Base-by-base conservation (phyloP, 2,888 invertebrate genomes). In the Drosophila atroscutellata region DNA sequence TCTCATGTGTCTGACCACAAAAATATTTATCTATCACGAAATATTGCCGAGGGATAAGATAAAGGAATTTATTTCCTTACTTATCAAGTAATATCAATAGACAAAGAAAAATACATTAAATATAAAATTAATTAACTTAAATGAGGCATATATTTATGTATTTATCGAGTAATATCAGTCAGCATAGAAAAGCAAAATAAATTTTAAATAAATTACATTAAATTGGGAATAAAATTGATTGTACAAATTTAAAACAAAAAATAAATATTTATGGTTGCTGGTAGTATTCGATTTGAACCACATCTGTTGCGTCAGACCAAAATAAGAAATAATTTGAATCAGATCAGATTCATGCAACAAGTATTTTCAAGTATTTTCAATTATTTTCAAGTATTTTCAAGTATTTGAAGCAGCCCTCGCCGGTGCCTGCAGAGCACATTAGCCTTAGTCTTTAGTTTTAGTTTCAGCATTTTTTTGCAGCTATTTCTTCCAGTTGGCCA, bases 401-500 rank as follows among this genome's bases (percentile, higher is more conserved):
- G 2, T 45, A 8, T 24, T 45, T 0, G 1, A 59, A 9, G 5
- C 80, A 24, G 0, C 72, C 67, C 71, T 72, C 83, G 70, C 24
- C 58, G 54, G 37, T 18, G 61, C 56, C 37, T 52, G 59, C 39
- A 66, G 63, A 86, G 86, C 76, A 66, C 84, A 79, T 85, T 81
- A 79, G 76, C 67, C 60, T 68, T 71, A 80, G 76, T 66, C 77
- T 73, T 78, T 75, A 81, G 77, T 80, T 86, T 80, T 78, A 80
- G 78, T 59, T 77, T 76, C 61, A 78, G 58, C 60, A 66, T 60
- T 86, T 81, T 74, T 83, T 81, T 62, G 64, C 61, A 65, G 59
- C 47, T 58, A 68, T 56, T 74, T 80, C 74, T 81, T 81, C 65
- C 81, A 80, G 57, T 72, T 88, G 83, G 79, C 70, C 69, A 60